Evolutionary conservation across 2,113 vertebrate genomes (phyloP).

Genomic region (Echinops telfairi): DNA sequence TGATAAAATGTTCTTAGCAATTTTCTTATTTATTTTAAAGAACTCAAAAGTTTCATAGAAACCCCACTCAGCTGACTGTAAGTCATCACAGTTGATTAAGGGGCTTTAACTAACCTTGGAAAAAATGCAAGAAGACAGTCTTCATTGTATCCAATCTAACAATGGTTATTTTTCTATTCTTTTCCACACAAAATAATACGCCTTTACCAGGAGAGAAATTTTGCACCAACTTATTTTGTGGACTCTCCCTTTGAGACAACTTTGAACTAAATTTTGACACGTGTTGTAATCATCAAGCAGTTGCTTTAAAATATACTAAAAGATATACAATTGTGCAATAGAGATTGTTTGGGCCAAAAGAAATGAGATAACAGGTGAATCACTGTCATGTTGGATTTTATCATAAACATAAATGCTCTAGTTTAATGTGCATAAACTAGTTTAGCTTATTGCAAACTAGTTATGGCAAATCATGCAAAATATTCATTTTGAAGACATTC

Average conservation of each 20-base stretch:
- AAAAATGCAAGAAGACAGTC: neutral
- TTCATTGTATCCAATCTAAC: neutral
- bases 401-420: neutral
- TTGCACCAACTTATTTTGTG: neutral
- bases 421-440: neutral
- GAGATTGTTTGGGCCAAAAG: neutral
- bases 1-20: neutral
- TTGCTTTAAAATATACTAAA: neutral
- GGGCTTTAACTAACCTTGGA: neutral
- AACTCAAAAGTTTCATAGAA: neutral
- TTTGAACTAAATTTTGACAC: neutral
- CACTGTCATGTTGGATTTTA: neutral
- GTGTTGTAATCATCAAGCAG: neutral
- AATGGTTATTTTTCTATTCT: neutral
- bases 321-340: neutral
- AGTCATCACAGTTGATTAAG: neutral
- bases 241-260: neutral
- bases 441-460: neutral
- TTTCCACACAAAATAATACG: too few species aligned
- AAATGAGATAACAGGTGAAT: neutral
- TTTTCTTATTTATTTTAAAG: conserved; percentile 36
- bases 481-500: neutral
- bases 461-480: neutral
- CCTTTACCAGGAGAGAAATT: neutral
- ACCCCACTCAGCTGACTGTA: neutral